Base-by-base conservation (phyloP, 2,113 vertebrate species). In the Seriola rivoliana region DNA sequence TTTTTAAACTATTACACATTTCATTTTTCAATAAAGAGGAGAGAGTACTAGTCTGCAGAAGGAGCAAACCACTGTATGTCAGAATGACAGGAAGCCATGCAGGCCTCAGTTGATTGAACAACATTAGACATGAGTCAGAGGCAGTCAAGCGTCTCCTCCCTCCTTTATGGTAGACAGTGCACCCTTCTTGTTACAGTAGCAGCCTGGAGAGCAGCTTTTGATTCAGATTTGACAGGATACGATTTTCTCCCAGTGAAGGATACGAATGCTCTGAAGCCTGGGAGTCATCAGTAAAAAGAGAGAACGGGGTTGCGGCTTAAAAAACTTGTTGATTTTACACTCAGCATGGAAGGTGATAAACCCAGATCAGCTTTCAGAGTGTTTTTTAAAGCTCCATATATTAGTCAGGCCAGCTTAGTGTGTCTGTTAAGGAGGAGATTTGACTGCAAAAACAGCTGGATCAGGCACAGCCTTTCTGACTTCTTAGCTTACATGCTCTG, bases 331-430 rank as follows among this genome's bases (percentile, higher is more conserved):
- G 58, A 75, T 86, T 79, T 90, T 81, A 87, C 78, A 80, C 70
- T 84, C 60, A 38, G 69, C 75, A 62, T 75, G 75, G 80, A 71
- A 84, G 52, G 70, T 25, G 48, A 21, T 83, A 46, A 88, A 80
- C 65, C 78, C 82, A 71, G 69, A 84, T 88, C 48, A 85, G 71
- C 78, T 85, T 64, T 74, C 52, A n/a, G 48, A 69, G 78, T 86
- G 84, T 60, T 72, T 88, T 29, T 82, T 83, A 84, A 80, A 84
- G 84, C 77, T 58, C 21, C 4, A 17, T 52, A 62, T 69, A 77
- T 85, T 88, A 90, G 87, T 87, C 80, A 88, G 71, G 72, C 62
- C 70, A 66, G 81, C 85, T 89, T 78, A 88, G 83, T 52, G 48
- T 71, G 60, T 78, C 52, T 19, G 80, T 60, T 70, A 57, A 36